phyloP scores from a whole-genome alignment of 2,888 invertebrate species.

The Pomacea canaliculata region DNA sequence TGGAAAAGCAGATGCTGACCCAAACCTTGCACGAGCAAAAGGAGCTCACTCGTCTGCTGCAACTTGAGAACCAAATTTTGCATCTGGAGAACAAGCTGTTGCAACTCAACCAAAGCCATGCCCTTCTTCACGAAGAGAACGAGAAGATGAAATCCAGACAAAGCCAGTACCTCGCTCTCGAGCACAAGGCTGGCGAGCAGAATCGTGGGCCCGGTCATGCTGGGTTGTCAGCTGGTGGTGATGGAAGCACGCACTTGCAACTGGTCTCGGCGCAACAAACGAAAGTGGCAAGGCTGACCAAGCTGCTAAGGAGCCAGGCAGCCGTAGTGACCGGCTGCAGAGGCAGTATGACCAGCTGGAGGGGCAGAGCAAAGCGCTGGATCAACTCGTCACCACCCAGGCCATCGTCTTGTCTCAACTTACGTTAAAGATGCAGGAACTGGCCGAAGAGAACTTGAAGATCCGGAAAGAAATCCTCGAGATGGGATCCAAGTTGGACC shows the following conservation, averaged over 20 bases:
- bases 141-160: constrained; percentile 45
- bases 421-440: constrained; percentile 49
- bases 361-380: constrained; percentile 53
- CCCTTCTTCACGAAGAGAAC: constrained; percentile 46
- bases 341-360: constrained; percentile 41
- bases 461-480: constrained; percentile 40
- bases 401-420: constrained; percentile 52
- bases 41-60: constrained; percentile 46
- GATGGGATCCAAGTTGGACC: constrained; percentile 26
- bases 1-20: constrained; percentile 58
- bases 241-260: constrained; percentile 38
- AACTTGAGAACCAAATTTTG: constrained; percentile 60
- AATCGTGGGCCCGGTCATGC: background rate
- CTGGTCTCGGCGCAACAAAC: constrained; percentile 50
- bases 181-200: constrained; percentile 23
- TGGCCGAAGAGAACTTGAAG: constrained; percentile 46
- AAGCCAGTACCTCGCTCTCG: constrained; percentile 47
- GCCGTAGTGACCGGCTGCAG: constrained; percentile 39
- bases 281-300: constrained; percentile 47
- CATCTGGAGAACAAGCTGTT: constrained; percentile 60
- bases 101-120: constrained; percentile 54
- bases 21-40: constrained; percentile 54
- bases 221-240: constrained; percentile 30
- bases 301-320: constrained; percentile 49
- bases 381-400: constrained; percentile 57